phyloP scores from a whole-genome alignment of 2,888 invertebrate species.

The Amiota communis region DNA sequence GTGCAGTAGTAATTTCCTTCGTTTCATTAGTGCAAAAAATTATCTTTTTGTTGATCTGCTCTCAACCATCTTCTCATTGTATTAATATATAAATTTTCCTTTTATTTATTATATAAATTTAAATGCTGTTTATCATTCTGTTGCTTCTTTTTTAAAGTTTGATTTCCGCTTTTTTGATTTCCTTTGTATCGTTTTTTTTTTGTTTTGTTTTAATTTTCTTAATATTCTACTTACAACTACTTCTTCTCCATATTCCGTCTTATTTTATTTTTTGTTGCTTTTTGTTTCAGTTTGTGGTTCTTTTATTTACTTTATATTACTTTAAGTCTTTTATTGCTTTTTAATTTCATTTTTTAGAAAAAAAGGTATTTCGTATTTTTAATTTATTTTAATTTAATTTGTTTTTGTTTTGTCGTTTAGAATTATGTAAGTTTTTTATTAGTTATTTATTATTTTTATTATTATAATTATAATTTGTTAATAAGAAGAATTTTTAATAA shows the following conservation, averaged over 20 bases:
- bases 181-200: neutral
- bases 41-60: no score
- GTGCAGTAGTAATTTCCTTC: no score
- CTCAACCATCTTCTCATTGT: neutral
- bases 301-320: neutral
- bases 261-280: slow-evolving; percentile 9
- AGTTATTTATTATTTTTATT: neutral
- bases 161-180: slow-evolving; percentile 32
- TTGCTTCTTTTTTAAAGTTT: slow-evolving; percentile 33
- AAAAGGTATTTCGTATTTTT: neutral
- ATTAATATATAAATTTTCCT: slow-evolving; percentile 28
- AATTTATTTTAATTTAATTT: neutral
- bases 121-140: slow-evolving; percentile 46
- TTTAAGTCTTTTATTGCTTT: slow-evolving; percentile 26
- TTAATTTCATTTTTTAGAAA: neutral
- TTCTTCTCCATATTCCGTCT: neutral
- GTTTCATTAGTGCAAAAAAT: no score
- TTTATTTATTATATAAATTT: slow-evolving; percentile 46
- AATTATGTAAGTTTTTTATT: slow-evolving; percentile 4
- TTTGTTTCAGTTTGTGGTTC: slow-evolving; percentile 16
- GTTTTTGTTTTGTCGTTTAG: neutral
- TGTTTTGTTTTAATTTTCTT: neutral
- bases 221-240: neutral
- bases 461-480: slow-evolving; percentile 24
- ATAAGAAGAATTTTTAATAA: slow-evolving; percentile 7